Base-by-base conservation (phyloP, 30 jellyfish, hydroid and myxozoan species). In the Hydra vulgaris region DNA sequence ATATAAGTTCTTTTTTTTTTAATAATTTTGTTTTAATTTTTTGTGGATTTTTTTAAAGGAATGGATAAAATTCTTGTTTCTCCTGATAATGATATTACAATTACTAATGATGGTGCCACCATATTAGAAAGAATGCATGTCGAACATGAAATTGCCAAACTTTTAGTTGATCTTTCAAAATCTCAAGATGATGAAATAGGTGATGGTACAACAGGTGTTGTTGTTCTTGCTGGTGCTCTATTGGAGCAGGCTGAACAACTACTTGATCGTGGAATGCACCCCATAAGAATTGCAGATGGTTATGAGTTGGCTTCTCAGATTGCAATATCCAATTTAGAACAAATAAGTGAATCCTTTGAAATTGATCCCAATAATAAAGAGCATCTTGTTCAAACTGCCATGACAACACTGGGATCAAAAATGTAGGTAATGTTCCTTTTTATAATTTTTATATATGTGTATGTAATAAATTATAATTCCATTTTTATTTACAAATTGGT, bases 161-260 rank as follows among this genome's bases (percentile, higher is more conserved):
- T 95, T 55, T 76, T 95, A 87, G 97, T 95, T 21, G 96, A 95
- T 80, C 87, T 95, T 8, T 89, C 99, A 17, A 88, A 88, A 74
- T 95, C 99, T 0, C 99, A 95, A 85, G 99, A 95, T 86, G 99
- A 95, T 80, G 99, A 95, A 95, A 95, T 95, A 77, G 99, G 99
- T 55, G 99, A 95, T 86, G 99, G 99, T 19, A 95, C 99, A 12
- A 95, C 99, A 80, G 99, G 99, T 4, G 99, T 95, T 82, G 99
- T 95, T 22, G 99, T 95, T 23, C 83, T 95, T 40, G 99, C 99
- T 78, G 99, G 99, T 40, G 97, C 99, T 7, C 61, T 95, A 22
- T 89, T 95, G 16, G 99, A 95, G 79, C 96, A 95, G 74, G 97
- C 97, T 26, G 99, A 95, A 71, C 94, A 89, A 78, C 81, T 95